Evolutionary conservation across 1,140 invertebrate species (phyloP).

Genomic region (Macrocentrus cingulum): DNA sequence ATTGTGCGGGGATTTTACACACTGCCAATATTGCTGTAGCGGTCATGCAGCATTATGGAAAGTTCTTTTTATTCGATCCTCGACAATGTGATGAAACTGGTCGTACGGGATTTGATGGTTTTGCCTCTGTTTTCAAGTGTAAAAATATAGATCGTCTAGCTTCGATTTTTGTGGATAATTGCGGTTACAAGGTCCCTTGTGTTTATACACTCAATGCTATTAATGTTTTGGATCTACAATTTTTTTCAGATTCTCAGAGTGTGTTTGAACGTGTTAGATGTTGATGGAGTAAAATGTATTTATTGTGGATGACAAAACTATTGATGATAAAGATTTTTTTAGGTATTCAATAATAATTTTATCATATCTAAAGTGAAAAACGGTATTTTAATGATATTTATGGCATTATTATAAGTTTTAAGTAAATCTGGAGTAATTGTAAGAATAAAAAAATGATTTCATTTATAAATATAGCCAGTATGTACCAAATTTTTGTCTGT

Average conservation of each 20-base stretch:
- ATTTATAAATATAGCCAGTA: no score
- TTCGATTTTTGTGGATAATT: slow-evolving; percentile 38
- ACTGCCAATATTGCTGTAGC: slow-evolving; percentile 36
- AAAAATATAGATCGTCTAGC: slow-evolving; percentile 38
- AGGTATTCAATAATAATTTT: no score
- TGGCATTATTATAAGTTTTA: no score
- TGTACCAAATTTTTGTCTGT: no score
- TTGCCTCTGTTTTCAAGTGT: slow-evolving; percentile 43
- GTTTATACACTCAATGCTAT: slow-evolving; percentile 46
- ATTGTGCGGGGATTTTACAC: slow-evolving; percentile 38
- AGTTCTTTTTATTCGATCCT: slow-evolving; percentile 47
- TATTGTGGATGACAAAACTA: no score
- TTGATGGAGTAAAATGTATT: no score
- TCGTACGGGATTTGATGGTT: slow-evolving; percentile 27
- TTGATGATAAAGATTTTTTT: no score
- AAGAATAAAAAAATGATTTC: no score
- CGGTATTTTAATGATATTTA: no score
- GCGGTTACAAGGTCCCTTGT: slow-evolving; percentile 37
- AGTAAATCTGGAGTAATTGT: no score
- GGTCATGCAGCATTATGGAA: slow-evolving; percentile 44
- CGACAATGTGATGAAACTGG: slow-evolving; percentile 35
- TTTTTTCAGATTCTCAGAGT: slow-evolving; percentile 41
- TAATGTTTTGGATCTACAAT: slow-evolving; percentile 39
- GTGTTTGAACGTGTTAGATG: no score
- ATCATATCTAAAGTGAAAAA: no score